Conservation (phyloP, 1,140 invertebrate species). For the Drosophila pachea region DNA sequence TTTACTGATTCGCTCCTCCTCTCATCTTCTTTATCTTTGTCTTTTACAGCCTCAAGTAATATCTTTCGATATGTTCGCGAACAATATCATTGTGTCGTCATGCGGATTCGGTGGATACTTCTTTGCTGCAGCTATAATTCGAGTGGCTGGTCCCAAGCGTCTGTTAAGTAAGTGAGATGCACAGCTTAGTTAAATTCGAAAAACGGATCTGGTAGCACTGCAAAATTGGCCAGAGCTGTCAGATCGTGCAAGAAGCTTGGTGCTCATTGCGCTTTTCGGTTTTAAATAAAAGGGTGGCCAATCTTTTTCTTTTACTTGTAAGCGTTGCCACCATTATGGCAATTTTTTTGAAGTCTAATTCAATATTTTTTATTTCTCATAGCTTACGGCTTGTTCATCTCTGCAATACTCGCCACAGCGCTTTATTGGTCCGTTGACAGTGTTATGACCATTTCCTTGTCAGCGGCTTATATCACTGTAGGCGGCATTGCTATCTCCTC, state of each 20-base stretch:
- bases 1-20: not conserved
- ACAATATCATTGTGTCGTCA: constrained; percentile 80
- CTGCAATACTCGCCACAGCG: constrained; percentile 69
- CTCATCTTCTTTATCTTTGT: not conserved
- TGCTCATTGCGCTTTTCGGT: too few relatives aligned
- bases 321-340: too few relatives aligned
- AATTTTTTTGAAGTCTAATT: not conserved
- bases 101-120: constrained; percentile 80
- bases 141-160: constrained; percentile 79
- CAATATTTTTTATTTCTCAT: not conserved
- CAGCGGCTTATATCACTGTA: constrained; percentile 65
- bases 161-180: constrained; percentile 71
- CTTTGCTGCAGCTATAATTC: constrained; percentile 79
- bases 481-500: constrained; percentile 67
- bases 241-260: too few relatives aligned
- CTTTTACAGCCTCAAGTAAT: constrained; percentile 49
- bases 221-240: too few relatives aligned
- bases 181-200: not conserved
- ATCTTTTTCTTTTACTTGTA: too few relatives aligned
- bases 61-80: constrained; percentile 81
- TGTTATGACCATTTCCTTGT: constrained; percentile 63
- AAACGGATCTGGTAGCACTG: too few relatives aligned
- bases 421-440: constrained; percentile 80
- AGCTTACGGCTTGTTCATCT: constrained; percentile 78
- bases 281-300: too few relatives aligned